Evolutionary conservation across 2,797 vertebrate species (phyloP), one percentile per base, ranked within the genome.

Genomic region (Falco berigora): DNA sequence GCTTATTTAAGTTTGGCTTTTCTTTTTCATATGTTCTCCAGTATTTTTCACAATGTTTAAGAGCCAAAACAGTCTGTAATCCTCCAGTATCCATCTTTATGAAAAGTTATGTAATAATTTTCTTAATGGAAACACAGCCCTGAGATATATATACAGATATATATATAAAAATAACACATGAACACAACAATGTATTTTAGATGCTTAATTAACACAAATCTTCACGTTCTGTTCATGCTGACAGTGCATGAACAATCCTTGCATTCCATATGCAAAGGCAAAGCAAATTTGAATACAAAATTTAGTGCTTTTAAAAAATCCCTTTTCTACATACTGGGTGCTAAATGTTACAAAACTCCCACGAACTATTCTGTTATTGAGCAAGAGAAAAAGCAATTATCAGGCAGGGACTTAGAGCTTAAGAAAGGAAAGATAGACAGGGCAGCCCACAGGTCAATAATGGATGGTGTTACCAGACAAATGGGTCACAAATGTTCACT

Each of bases 381-480:
- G 44, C 38, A 67, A 56, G 46, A 87, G 28, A 81, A 94, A 75
- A 89, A 14, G 9, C 40, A 62, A 20, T 50, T 50, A 79, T 71
- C 66, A 78, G 34, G 30, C 56, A 71, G 28, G 79, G 36, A 50
- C 18, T 28, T 86, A 76, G 38, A 61, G 68, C 22, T 93, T 90
- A 86, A 97, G 97, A 98, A 98, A 97, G 96, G 94, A 97, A 96
- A 96, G 94, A 94, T 62, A 95, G 96, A 96, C 88, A 92, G 86
- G 94, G 97, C 91, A 96, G 95, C 96, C 98, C 98, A 98, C 96
- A 97, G 97, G 97, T 98, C 98, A 98, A 95, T 97, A 96, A 94
- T 94, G 80, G 83, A 76, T 91, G 80, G 76, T 97, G 94, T 98
- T 94, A 92, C 97, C 95, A 96, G 98, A 98, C 95, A 76, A 91